A percentile compares a stretch with the other conserved stretches of the same genome.
These are phyloP conservation scores for Neoaliturus tenellus DNA, from an alignment of 2,888 invertebrate species.

Conservation along the genomic window DNA sequence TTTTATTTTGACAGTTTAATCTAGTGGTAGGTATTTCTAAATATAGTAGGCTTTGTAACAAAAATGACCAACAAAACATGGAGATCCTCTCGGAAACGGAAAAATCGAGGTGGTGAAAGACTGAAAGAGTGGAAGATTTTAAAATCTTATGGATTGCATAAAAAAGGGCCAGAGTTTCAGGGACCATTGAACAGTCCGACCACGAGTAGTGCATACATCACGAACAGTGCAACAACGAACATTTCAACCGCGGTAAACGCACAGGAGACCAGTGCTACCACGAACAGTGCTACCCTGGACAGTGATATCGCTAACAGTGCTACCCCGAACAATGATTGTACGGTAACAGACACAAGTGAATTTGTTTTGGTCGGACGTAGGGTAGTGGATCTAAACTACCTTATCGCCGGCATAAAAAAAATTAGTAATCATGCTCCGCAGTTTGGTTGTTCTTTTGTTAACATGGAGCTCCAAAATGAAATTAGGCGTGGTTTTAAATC, in stretches of 20 bases:
- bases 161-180: not conserved
- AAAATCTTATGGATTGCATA: not conserved
- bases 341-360: not conserved
- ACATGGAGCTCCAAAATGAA: constrained; percentile 16
- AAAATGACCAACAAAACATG: not conserved
- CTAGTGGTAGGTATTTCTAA: too few species aligned
- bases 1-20: too few species aligned
- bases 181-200: not conserved
- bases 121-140: not conserved
- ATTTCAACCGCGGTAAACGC: not conserved
- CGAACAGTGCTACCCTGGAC: not conserved
- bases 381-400: not conserved
- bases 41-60: too few species aligned
- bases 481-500: not conserved
- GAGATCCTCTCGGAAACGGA: not conserved
- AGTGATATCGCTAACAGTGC: not conserved
- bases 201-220: not conserved
- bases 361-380: not conserved
- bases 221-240: not conserved
- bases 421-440: not conserved
- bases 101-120: not conserved
- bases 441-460: not conserved
- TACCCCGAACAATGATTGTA: not conserved
- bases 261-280: not conserved
- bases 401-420: not conserved